A percentile compares a stretch with the other conserved stretches of the same genome.
Evolutionary conservation across 1,140 invertebrate species (phyloP).

Genomic region (Notospermus geniculatus): DNA sequence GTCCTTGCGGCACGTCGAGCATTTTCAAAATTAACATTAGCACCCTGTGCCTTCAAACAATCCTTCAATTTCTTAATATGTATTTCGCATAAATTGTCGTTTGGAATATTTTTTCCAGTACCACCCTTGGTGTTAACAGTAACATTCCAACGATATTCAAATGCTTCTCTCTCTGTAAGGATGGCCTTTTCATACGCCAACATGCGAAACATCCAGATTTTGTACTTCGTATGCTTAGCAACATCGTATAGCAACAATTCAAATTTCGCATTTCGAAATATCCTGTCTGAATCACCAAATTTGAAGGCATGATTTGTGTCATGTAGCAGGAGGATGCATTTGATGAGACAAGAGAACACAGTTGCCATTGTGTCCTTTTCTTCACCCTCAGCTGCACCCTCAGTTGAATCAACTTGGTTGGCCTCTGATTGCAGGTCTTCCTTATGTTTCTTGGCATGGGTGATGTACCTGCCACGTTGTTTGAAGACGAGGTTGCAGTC

Average conservation of each 20-base stretch:
- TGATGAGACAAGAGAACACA: no score
- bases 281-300: background rate
- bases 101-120: background rate
- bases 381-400: no score
- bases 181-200: background rate
- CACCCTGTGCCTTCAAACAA: background rate
- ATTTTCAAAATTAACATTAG: conserved; percentile 1
- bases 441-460: no score
- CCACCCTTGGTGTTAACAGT: background rate
- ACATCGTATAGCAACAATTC: background rate
- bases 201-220: conserved; percentile 3
- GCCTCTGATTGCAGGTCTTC: no score
- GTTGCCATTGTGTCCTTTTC: no score
- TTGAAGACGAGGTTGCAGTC: no score
- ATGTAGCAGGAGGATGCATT: background rate
- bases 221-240: background rate
- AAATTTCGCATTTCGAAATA: conserved; percentile 5
- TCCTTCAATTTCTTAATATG: conserved; percentile 6
- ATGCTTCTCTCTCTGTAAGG: conserved; percentile 3
- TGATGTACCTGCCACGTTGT: no score
- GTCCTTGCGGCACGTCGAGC: background rate
- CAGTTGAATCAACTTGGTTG: no score
- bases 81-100: conserved; percentile 5
- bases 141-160: conserved; percentile 2
- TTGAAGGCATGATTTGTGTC: conserved; percentile 2